Evolutionary conservation across 92 coral and sea anemone genomes (phyloP).

Genomic region (Isaurus tuberculatus): DNA sequence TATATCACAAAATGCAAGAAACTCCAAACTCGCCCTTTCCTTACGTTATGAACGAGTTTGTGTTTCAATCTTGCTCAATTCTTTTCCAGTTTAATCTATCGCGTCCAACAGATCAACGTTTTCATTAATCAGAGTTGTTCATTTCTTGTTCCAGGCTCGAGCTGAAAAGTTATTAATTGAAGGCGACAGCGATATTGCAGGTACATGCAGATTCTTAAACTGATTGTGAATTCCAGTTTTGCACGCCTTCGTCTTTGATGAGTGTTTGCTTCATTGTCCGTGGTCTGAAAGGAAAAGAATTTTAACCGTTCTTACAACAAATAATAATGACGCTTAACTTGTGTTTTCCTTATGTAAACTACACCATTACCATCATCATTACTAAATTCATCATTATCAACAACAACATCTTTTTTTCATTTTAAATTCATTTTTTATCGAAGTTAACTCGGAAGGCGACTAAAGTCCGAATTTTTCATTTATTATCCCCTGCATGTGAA

Average conservation of each 20-base stretch:
- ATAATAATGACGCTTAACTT: background rate
- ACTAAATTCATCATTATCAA: too few relatives aligned
- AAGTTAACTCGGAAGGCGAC: too few relatives aligned
- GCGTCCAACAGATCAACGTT: background rate
- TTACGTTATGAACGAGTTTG: background rate
- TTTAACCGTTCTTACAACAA: background rate
- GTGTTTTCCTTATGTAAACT: too few relatives aligned
- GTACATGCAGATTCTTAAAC: slow-evolving; percentile 53
- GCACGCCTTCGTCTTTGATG: background rate
- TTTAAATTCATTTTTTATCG: too few relatives aligned
- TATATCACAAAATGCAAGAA: too few relatives aligned
- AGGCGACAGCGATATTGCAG: slow-evolving; percentile 90
- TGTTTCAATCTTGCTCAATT: background rate
- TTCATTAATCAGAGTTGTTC: background rate
- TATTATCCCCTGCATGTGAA: too few relatives aligned
- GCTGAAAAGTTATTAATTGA: slow-evolving; percentile 91
- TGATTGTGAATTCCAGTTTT: too few relatives aligned
- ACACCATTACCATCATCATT: too few relatives aligned
- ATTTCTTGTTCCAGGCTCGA: slow-evolving; percentile 67
- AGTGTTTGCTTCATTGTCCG: background rate
- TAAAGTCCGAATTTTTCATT: too few relatives aligned
- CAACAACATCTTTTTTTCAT: too few relatives aligned
- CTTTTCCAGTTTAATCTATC: background rate
- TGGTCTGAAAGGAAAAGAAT: background rate
- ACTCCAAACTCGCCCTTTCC: too few relatives aligned